phyloP scores from a whole-genome alignment of 2,888 invertebrate genomes.

The Amphipyra tragopoginis region DNA sequence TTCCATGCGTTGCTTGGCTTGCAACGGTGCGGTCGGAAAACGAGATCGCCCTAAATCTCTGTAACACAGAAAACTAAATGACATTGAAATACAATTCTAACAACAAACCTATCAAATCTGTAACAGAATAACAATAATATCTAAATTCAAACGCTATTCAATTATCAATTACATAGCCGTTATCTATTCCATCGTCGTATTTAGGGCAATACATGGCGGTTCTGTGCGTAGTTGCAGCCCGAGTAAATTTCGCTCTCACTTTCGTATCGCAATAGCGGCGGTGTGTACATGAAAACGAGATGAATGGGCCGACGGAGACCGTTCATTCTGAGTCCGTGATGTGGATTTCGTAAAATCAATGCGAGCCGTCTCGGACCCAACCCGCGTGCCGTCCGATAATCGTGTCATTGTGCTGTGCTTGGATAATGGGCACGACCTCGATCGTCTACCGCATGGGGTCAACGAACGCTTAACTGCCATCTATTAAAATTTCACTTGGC shows the following conservation, averaged over 20 bases:
- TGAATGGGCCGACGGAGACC: constrained; percentile 87
- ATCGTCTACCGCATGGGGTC: constrained; percentile 74
- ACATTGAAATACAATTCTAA: constrained; percentile 10
- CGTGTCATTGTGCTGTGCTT: constrained; percentile 83
- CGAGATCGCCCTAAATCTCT: too few relatives aligned
- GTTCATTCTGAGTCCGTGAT: constrained; percentile 85
- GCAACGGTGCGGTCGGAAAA: too few relatives aligned
- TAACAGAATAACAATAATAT: constrained; percentile 7
- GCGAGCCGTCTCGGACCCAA: constrained; percentile 81
- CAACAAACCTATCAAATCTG: constrained; percentile 5
- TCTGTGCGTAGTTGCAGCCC: constrained; percentile 81
- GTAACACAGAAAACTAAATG: constrained; percentile 11
- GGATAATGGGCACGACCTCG: constrained; percentile 78
- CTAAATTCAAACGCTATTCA: constrained; percentile 52
- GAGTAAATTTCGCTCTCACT: constrained; percentile 88
- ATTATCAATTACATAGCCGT: constrained; percentile 59
- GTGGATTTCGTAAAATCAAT: constrained; percentile 89
- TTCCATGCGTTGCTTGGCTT: too few relatives aligned
- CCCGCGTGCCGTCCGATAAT: constrained; percentile 78
- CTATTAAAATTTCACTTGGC: constrained; percentile 78
- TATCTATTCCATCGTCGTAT: constrained; percentile 78
- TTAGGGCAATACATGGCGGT: constrained; percentile 76
- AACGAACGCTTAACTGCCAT: constrained; percentile 76
- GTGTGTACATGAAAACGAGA: constrained; percentile 88
- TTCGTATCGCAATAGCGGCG: constrained; percentile 86